Evolutionary conservation across 2,797 vertebrate species (phyloP), one percentile per base, ranked within the genome.

Genomic region (Pangasius djambal): DNA sequence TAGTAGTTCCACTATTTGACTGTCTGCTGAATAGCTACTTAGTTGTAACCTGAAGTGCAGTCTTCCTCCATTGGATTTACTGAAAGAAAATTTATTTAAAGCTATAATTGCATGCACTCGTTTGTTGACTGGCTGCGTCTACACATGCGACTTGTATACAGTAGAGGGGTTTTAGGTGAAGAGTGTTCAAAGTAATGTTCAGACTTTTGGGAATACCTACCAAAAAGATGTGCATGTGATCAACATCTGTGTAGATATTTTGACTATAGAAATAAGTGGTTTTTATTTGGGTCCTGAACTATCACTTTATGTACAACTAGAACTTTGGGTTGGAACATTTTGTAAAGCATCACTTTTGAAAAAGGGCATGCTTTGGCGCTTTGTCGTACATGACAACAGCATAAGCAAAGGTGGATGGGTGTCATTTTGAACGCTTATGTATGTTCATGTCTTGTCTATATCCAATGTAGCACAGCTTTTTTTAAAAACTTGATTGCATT

Each of bases 381-480:
- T 37, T 37, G 10, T 40, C 20, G 2, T 40, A 12, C 50, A 55
- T 79, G 22, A 16, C 8, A 3, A 7, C 6, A 0, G 34, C 31
- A 59, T 25, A 40, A 82, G 20, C 31, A 40, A 22, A 25, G 8
- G 44, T 84, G 59, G 50, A 69, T n/a, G 2, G 6, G 48, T 31
- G 15, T 18, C 18, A 37, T 75, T 52, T 92, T 91, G 90, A 70
- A 92, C 92, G 52, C 87, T 3, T 65, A 20, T 63, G 6, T 55
- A 57, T 50, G 10, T 48, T 28, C 28, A 20, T 81, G 31, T 13
- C 12, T 63, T 61, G 25, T 28, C 9, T 59, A 7, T 34, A 31
- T 34, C n/a, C 28, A 18, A n/a, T 83, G 85, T 91, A 90, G 89
- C 86, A 69, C 70, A 90, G 16, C 93, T n/a, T 15, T 16, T 83